Evolutionary conservation across 2,797 vertebrate species (phyloP), one percentile per base, ranked within the genome.

Genomic region (Rhinogobio ventralis): DNA sequence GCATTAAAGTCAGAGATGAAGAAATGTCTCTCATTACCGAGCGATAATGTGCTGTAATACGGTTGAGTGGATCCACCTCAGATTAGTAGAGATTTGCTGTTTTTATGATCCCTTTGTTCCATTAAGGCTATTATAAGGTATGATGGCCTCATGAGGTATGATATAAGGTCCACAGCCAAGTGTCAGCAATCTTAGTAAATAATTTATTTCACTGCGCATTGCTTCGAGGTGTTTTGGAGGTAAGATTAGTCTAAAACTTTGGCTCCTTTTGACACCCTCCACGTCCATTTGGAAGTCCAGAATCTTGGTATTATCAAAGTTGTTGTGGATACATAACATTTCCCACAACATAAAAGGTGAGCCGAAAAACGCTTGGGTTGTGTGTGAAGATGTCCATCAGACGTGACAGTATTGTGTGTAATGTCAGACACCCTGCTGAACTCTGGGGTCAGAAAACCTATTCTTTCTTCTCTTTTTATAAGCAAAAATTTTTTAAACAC

Each of bases 301-400:
- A 69, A 62, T 66, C 7, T 62, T 25, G 1, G 11, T 28, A 19
- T 53, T 45, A 55, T 2, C 57, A 62, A 1, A 14, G 69, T 87
- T 88, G 64, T 84, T 71, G 72, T n/a, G 68, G 82, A 73, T 78
- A 83, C 82, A 66, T 78, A 89, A 87, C 53, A 51, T 60, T 84
- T 68, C 39, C 7, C 39, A 25, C 46, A 45, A 66, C 20, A 66
- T 71, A 53, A 85, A 85, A 74, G 60, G 17, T 39, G 36, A 53
- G 53, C 28, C 23, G 19, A 25, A 78, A 45, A 85, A 81, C 11
- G 20, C 15, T 33, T 2, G 13, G 19, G n/a, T 79, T 81, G 60
- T 20, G n/a, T 68, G 71, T 71, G 68, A 23, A 10, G 23, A 79
- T 49, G 45, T 69, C 28, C 46, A 28, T 71, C 69, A 86, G 85